Conservation (phyloP, 2,888 invertebrate genomes). For the Pelosia muscerda region DNA sequence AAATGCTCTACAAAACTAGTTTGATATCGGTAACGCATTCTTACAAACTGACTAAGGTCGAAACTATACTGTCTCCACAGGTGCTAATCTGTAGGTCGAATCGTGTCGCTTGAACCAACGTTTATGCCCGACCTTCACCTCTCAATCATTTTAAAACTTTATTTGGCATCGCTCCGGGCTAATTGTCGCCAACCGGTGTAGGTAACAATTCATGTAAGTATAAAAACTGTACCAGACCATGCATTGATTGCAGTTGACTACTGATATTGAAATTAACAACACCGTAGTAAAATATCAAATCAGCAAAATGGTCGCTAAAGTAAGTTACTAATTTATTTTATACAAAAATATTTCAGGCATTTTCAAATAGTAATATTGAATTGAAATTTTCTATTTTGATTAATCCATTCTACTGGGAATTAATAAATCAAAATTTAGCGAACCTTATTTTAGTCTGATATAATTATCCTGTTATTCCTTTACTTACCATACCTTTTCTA, state of each 20-base stretch:
- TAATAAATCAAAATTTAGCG: background rate
- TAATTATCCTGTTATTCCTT: no score
- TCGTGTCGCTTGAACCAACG: constrained; percentile 22
- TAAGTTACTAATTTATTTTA: constrained; percentile 13
- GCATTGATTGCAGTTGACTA: constrained; percentile 64
- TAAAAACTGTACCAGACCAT: constrained; percentile 67
- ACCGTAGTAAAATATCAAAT: constrained; percentile 26
- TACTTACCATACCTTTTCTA: background rate
- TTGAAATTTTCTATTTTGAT: no score
- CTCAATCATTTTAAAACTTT: constrained; percentile 33
- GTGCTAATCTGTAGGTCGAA: constrained; percentile 18
- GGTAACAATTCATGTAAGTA: constrained; percentile 63
- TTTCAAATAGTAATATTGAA: no score
- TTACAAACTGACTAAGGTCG: background rate
- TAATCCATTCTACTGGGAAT: no score
- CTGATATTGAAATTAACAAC: constrained; percentile 65
- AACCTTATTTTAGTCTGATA: background rate
- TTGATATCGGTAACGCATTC: background rate
- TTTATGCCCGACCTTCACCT: constrained; percentile 34
- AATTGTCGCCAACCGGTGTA: constrained; percentile 40
- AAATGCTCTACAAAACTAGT: background rate
- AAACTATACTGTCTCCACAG: background rate
- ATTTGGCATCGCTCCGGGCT: constrained; percentile 30
- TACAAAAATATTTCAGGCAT: background rate
- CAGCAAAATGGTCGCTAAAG: constrained; percentile 25